Evolutionary conservation across 2,797 vertebrate species (phyloP), one percentile per base, ranked within the genome.

Genomic region (Chrosomus eos): DNA sequence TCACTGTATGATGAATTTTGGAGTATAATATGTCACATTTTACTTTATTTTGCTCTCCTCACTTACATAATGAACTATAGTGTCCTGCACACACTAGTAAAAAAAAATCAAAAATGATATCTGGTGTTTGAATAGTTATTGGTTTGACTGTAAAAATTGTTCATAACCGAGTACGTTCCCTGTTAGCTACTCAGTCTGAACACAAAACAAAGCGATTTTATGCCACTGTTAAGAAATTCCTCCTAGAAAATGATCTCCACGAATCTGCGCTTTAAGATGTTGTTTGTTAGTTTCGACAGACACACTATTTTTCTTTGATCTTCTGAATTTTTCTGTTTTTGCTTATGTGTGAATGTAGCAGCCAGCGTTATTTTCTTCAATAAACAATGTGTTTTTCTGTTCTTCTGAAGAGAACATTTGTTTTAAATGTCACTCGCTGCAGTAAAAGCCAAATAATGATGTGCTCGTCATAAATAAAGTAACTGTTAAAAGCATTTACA

Each of bases 301-400:
- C n/a, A 1, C 77, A 26, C 78, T n/a, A 8, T 21, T 70, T 55
- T 36, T 21, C 67, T 76, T 55, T 76, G 81, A 76, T 87, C 70
- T 80, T 88, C 89, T 67, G 70, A 64, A 73, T 78, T 85, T 89
- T 88, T 85, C 77, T 84, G 83, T 89, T 87, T 80, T 84, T 84
- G 82, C 81, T 81, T 86, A 78, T 87, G 88, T 82, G 81, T 53
- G 86, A 87, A 90, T 79, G 64, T 81, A 73, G 79, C 81, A 87
- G 82, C 82, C 83, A 85, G 82, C 86, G 87, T 86, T 82, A 84
- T 58, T 90, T 89, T 90, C 85, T 88, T 86, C 86, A 88, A 89
- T 88, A 91, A 91, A 92, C 88, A 90, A 87, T 87, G 64, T 83
- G 83, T 82, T 92, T 92, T 91, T 74, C 55, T 85, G 90, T 85